Evolutionary conservation across 2,113 vertebrate species (phyloP).

Genomic region (Lophochroa leadbeateri): DNA sequence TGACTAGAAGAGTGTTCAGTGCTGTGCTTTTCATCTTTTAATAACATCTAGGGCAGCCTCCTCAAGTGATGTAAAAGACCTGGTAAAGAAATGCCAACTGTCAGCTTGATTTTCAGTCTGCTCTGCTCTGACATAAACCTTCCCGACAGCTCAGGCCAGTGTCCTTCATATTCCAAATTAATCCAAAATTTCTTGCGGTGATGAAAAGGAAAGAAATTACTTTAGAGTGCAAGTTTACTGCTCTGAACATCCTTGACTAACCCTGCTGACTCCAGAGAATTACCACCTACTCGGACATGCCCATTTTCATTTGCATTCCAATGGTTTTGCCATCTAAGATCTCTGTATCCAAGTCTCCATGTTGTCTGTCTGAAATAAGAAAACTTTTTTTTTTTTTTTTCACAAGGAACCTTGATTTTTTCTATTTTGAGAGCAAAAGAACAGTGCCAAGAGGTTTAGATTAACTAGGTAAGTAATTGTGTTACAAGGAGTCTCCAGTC

Average conservation of each 20-base stretch:
- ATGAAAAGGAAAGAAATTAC: constrained; percentile 34
- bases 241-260: constrained; percentile 39
- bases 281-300: neutral
- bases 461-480: neutral
- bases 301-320: constrained; percentile 3
- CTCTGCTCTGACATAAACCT: constrained; percentile 39
- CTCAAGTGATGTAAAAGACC: constrained; percentile 30
- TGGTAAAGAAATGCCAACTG: constrained; percentile 58
- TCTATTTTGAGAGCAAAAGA: neutral
- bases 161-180: constrained; percentile 53
- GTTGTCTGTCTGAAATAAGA: neutral
- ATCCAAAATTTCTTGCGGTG: constrained; percentile 34
- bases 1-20: neutral
- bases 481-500: neutral
- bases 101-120: constrained; percentile 51
- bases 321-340: neutral
- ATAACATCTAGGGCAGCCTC: neutral
- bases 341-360: neutral
- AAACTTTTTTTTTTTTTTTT: neutral
- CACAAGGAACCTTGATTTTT: neutral
- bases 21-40: constrained; percentile 32
- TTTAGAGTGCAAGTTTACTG: neutral
- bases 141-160: constrained; percentile 41
- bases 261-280: constrained; percentile 38
- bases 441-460: neutral